Evolutionary conservation across 2,113 vertebrate genomes (phyloP).

Genomic region (Thryonomys swinderianus): DNA sequence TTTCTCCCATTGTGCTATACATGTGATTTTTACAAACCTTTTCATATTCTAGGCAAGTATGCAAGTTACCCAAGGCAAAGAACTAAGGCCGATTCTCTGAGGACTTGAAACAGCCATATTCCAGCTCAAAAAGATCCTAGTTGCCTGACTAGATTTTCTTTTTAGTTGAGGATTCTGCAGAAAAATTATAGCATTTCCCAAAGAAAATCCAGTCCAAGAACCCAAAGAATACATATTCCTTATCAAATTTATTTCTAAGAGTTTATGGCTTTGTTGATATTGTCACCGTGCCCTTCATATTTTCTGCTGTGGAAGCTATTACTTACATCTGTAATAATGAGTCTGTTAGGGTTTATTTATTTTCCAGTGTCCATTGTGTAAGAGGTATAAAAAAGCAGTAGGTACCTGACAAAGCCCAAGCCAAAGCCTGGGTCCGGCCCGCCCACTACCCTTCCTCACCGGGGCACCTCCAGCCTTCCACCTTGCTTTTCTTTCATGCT

Average conservation of each 20-base stretch:
- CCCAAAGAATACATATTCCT: background rate
- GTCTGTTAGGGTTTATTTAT: background rate
- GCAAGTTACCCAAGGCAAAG: background rate
- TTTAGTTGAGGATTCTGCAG: background rate
- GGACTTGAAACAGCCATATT: background rate
- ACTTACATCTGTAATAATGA: background rate
- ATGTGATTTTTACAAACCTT: background rate
- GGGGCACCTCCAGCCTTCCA: background rate
- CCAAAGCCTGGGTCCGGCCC: too few species aligned
- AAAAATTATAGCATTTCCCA: background rate
- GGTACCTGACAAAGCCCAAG: background rate
- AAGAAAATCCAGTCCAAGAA: background rate
- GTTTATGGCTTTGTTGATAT: background rate
- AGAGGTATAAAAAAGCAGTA: background rate
- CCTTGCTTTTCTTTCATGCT: background rate
- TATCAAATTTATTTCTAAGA: background rate
- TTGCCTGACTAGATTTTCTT: background rate
- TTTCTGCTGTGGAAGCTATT: conserved; percentile 6
- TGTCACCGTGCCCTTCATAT: background rate
- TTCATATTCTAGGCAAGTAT: conserved; percentile 4
- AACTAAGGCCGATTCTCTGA: background rate
- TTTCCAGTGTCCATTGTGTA: background rate
- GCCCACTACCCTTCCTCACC: too few species aligned
- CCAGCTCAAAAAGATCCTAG: background rate
- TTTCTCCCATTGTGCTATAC: conserved; percentile 16